Base-by-base conservation (phyloP, 2,113 vertebrate species). In the Prinia subflava region DNA sequence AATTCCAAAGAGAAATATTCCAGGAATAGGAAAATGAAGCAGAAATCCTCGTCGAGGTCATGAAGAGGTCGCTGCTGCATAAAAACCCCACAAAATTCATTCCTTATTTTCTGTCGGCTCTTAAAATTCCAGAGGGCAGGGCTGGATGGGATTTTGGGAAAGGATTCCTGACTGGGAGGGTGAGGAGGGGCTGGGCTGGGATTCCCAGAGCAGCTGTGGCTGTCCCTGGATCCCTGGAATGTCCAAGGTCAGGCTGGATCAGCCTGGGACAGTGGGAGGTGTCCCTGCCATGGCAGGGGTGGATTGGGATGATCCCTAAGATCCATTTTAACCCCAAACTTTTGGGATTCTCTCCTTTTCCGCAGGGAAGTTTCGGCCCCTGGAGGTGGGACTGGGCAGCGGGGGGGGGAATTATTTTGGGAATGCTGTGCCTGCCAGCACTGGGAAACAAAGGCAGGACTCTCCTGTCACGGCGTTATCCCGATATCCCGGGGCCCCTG, bases 231-330 rank as follows among this genome's bases (percentile, higher is more conserved):
- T 83, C 46, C 55, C 25, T 60, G 65, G 65, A 0, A 60, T 60
- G 15, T 0, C 67, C 55, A 10, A 60, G 55, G 24, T 15, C 11
- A 10, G 35, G 30, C 0, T 83, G 80, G 67, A 42, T 11, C 13
- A 42, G 15, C 15, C 15, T 42, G 42, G 42, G 56, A 15, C 0
- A 5, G 16, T 15, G 46, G 37, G 10, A 83, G 3, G 1, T 30
- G 35, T 52, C 46, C 55, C 37, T 52, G 24, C 12, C 6, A 30
- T 6, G 21, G 35, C 13, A 27, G 42, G 9, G 23, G 3, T 14
- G 21, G 79, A 50, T 2, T 59, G 53, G 55, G 55, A 60, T 60
- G 12, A 70, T 59, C 53, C 19, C 10, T 10, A 22, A 22, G 42
- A 4, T 81, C 22, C 52, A 23, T 33, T 33, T 11, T 9, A 28